Percentiles rank a stretch among this genome's conserved stretches.
These are phyloP conservation scores for Macrocentrus cingulum DNA, from an alignment of 1,140 invertebrate species.

Conservation along the genomic window DNA sequence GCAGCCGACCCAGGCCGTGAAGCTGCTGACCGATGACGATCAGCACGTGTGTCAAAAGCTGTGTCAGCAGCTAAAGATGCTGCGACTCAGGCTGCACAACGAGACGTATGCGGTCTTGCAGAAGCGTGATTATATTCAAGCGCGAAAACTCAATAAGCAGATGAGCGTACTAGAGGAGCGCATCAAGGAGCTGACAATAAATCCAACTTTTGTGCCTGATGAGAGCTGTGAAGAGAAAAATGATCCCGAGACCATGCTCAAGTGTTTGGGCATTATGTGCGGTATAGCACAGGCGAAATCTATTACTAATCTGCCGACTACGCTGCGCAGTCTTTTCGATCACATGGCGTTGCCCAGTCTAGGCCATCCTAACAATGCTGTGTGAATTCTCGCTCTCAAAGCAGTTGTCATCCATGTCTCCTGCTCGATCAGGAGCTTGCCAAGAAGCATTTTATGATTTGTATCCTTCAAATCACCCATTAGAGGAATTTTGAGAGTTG, in stretches of 20 bases:
- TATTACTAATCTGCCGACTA: conserved; percentile 45
- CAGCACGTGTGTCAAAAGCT: conserved; percentile 46
- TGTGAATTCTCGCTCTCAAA: conserved; percentile 45
- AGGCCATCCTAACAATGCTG: conserved; percentile 37
- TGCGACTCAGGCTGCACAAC: conserved; percentile 61
- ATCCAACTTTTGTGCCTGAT: conserved; percentile 8
- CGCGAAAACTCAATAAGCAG: conserved; percentile 51
- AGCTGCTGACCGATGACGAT: conserved; percentile 38
- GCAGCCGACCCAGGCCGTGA: conserved; percentile 25
- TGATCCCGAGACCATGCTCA: conserved; percentile 51
- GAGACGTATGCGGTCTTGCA: conserved; percentile 60
- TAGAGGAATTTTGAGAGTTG: conserved; percentile 41
- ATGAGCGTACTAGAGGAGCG: conserved; percentile 25
- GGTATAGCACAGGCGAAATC: conserved; percentile 44
- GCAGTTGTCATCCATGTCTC: conserved; percentile 45
- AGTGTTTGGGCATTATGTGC: conserved; percentile 52
- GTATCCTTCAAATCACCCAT: conserved; percentile 45
- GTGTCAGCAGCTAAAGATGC: conserved; percentile 61
- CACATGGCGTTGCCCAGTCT: conserved; percentile 31
- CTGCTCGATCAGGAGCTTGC: conserved; percentile 50
- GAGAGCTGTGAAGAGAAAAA: conserved; percentile 43
- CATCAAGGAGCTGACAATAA: conserved; percentile 31
- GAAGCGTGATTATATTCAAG: conserved; percentile 59
- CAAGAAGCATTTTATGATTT: conserved; percentile 49
- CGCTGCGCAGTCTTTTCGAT: conserved; percentile 48